phyloP scores from a whole-genome alignment of 2,797 vertebrate species.

The Aulostomus chinensis region DNA sequence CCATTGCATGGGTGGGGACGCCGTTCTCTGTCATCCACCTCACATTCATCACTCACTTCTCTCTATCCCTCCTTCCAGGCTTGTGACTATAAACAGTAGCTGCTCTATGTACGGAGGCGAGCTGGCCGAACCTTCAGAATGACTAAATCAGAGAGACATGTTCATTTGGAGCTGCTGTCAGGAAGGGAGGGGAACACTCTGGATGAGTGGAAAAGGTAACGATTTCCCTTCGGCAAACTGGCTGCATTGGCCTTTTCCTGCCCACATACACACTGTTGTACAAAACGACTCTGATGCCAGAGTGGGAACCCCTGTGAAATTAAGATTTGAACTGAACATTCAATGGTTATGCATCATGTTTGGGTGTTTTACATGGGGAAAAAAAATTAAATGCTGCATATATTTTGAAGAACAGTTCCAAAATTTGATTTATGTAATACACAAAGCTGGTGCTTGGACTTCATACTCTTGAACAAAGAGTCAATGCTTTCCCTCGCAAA shows the following conservation, averaged over 20 bases:
- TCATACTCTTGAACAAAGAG: too few relatives aligned
- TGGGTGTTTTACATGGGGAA: slow-evolving; percentile 11
- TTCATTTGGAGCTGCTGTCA: slow-evolving; percentile 71
- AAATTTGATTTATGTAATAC: background rate
- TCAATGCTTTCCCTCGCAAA: too few relatives aligned
- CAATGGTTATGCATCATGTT: slow-evolving; percentile 14
- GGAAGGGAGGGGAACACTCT: slow-evolving; percentile 44
- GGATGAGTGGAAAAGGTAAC: slow-evolving; percentile 57
- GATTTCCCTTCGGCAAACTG: slow-evolving; percentile 62
- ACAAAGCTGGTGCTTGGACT: too few relatives aligned
- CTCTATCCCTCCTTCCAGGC: slow-evolving; percentile 42
- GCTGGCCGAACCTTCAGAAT: slow-evolving; percentile 55
- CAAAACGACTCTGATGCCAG: slow-evolving; percentile 22
- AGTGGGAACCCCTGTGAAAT: slow-evolving; percentile 24
- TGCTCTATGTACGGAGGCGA: slow-evolving; percentile 63
- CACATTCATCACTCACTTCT: slow-evolving; percentile 53
- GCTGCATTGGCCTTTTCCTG: slow-evolving; percentile 42
- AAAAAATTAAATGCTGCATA: slow-evolving; percentile 4
- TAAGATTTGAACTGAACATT: slow-evolving; percentile 8
- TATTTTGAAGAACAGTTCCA: slow-evolving; percentile 2
- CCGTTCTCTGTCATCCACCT: too few relatives aligned
- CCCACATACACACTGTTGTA: slow-evolving; percentile 25
- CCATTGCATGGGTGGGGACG: slow-evolving; percentile 41
- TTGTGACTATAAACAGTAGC: slow-evolving; percentile 69
- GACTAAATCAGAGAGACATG: slow-evolving; percentile 64